phyloP scores from a whole-genome alignment of 1,140 invertebrate species.

The Drosophila paulistorum region DNA sequence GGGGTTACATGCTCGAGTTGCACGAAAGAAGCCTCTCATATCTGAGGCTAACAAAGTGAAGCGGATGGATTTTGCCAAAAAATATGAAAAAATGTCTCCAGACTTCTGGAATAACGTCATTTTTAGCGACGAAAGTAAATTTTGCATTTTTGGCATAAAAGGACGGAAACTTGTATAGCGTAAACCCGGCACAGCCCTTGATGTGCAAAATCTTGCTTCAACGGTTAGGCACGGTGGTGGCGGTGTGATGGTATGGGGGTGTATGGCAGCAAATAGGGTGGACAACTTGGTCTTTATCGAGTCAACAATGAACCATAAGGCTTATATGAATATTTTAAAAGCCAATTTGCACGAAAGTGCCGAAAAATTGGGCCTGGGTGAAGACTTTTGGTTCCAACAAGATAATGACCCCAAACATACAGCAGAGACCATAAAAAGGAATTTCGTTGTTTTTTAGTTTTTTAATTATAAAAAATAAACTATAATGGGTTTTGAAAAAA shows the following conservation, averaged over 20 bases:
- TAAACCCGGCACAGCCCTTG: not conserved
- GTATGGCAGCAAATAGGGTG: not conserved
- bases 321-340: constrained; percentile 1
- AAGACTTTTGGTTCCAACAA: not conserved
- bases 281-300: not conserved
- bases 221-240: not conserved
- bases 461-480: too few species aligned
- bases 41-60: too few species aligned
- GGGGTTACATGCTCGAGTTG: not conserved
- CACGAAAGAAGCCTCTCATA: too few species aligned
- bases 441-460: constrained; percentile 3
- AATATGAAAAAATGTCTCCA: too few species aligned
- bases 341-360: not conserved
- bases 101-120: too few species aligned
- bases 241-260: not conserved
- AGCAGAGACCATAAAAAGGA: not conserved
- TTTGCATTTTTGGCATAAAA: not conserved
- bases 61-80: too few species aligned
- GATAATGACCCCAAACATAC: constrained; percentile 7
- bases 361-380: not conserved
- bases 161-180: not conserved
- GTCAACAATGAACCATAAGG: not conserved
- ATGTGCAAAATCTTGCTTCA: not conserved
- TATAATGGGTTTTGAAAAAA: too few species aligned
- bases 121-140: too few species aligned